These are phyloP conservation scores for Dicyrtoma fusca DNA, from an alignment of 2,888 invertebrate species.

Conservation along the genomic window DNA sequence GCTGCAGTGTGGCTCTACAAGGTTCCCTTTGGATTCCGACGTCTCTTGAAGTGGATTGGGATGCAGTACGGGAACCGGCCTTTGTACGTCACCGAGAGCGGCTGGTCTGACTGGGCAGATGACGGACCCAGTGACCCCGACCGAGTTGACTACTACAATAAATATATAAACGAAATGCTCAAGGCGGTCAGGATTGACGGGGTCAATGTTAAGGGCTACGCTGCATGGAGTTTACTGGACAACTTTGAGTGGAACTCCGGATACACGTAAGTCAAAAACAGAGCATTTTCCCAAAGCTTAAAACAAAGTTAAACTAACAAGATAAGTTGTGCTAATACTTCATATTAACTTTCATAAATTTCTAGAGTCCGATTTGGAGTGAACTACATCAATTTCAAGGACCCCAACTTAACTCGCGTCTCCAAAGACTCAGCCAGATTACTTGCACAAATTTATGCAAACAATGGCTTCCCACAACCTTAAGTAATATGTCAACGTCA, in stretches of 20 bases:
- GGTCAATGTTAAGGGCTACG: conserved; percentile 48
- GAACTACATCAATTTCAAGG: conserved; percentile 41
- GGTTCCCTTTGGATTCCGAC: conserved; percentile 51
- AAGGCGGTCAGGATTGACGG: conserved; percentile 53
- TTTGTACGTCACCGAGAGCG: conserved; percentile 44
- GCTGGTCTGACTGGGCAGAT: conserved; percentile 39
- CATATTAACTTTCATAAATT: no score
- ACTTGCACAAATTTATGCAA: conserved; percentile 24
- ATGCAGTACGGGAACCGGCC: conserved; percentile 48
- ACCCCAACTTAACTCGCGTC: conserved; percentile 33
- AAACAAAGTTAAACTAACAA: background rate
- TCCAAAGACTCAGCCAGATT: conserved; percentile 39
- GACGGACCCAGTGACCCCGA: conserved; percentile 49
- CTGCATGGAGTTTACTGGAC: conserved; percentile 48
- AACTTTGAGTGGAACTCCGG: conserved; percentile 49
- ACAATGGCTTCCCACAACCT: conserved; percentile 45
- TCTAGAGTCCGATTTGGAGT: conserved; percentile 50
- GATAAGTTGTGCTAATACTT: background rate
- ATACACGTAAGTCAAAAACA: conserved; percentile 45
- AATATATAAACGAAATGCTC: conserved; percentile 51
- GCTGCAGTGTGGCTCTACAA: conserved; percentile 51
- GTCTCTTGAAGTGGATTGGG: conserved; percentile 46
- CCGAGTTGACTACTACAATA: conserved; percentile 52
- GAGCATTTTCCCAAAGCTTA: background rate
- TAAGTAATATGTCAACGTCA: no score